Evolutionary conservation across 2,888 invertebrate species (phyloP).

Genomic region (Adelognathus sp.): DNA sequence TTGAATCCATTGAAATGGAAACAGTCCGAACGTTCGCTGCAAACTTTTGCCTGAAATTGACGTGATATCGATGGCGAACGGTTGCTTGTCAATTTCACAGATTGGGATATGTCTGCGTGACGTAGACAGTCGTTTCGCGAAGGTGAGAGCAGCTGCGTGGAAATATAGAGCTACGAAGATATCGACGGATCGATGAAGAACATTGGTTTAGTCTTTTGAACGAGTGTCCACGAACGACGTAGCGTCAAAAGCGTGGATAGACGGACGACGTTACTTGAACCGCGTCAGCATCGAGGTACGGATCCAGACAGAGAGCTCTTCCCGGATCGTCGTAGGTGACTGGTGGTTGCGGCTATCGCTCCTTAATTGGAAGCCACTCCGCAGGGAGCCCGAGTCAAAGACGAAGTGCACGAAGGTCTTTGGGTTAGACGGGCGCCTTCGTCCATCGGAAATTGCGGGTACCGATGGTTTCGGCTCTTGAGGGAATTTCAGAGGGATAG

Average conservation of each 20-base stretch:
- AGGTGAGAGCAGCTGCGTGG: not conserved
- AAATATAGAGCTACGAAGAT: not conserved
- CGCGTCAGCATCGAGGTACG: not conserved
- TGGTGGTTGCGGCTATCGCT: constrained; percentile 11
- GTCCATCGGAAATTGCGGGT: not conserved
- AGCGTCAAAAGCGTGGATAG: constrained; percentile 17
- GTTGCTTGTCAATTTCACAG: not conserved
- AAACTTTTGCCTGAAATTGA: not conserved
- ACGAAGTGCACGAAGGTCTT: constrained; percentile 5
- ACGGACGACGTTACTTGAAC: constrained; percentile 6
- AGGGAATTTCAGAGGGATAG: not conserved
- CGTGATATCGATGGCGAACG: not conserved
- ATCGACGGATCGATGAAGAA: not conserved
- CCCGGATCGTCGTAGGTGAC: not conserved
- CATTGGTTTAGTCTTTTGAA: not conserved
- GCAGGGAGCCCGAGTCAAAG: constrained; percentile 9
- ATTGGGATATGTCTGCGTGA: not conserved
- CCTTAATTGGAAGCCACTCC: constrained; percentile 56
- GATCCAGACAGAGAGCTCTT: not conserved
- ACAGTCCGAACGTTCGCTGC: not conserved
- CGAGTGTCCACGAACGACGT: not conserved
- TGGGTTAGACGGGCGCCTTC: not conserved
- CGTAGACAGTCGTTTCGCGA: constrained; percentile 1
- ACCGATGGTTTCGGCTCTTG: not conserved
- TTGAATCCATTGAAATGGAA: not conserved